Evolutionary conservation across 2,113 vertebrate species (phyloP).

Genomic region (Brachyistius frenatus): DNA sequence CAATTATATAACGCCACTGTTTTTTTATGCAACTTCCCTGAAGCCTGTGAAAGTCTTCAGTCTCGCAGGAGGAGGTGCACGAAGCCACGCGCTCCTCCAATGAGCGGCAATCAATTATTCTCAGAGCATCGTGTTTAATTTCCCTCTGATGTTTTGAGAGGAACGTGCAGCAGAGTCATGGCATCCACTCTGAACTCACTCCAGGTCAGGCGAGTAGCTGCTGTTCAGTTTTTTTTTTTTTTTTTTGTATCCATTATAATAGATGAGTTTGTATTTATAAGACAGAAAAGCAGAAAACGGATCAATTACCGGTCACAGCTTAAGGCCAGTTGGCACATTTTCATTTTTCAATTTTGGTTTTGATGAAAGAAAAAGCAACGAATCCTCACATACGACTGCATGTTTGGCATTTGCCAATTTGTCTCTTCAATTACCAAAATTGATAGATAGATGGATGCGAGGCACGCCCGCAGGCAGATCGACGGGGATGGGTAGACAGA

Average conservation of each 20-base stretch:
- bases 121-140: constrained; percentile 10
- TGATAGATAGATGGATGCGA: constrained; percentile 2
- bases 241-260: not conserved
- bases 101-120: constrained; percentile 11
- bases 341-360: no score
- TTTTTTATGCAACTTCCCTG: constrained; percentile 4
- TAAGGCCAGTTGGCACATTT: not conserved
- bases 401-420: not conserved
- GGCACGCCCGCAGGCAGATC: not conserved
- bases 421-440: not conserved
- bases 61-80: constrained; percentile 20
- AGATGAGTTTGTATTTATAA: not conserved
- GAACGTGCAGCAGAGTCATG: not conserved
- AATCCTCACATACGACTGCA: no score
- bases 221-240: constrained; percentile 2
- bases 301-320: not conserved
- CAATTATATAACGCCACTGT: constrained; percentile 20
- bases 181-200: not conserved
- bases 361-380: no score
- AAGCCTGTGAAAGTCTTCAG: constrained; percentile 16
- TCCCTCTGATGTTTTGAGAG: not conserved
- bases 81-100: constrained; percentile 2
- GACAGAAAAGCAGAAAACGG: not conserved
- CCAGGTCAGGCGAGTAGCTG: not conserved
- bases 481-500: constrained; percentile 23